Evolutionary conservation across 2,113 vertebrate species (phyloP).

Genomic region (Oxygymnocypris stewartii): DNA sequence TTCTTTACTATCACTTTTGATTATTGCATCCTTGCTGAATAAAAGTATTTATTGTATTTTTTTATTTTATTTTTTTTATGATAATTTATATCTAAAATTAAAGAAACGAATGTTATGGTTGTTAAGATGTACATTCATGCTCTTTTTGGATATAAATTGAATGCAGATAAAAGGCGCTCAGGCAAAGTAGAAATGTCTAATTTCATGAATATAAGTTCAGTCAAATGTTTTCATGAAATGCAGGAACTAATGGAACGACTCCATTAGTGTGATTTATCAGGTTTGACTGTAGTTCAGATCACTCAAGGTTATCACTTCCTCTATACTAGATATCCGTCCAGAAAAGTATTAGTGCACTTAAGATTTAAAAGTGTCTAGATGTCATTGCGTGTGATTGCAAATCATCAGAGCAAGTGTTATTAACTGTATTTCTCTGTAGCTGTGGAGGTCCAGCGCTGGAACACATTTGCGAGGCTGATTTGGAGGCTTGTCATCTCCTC

Average conservation of each 20-base stretch:
- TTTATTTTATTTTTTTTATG: too few species aligned
- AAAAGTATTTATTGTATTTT: neutral
- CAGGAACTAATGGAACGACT: neutral
- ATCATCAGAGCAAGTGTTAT: neutral
- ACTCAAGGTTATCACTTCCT: neutral
- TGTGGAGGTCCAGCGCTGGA: conserved; percentile 77
- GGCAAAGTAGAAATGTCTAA: neutral
- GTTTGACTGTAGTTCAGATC: conserved; percentile 5
- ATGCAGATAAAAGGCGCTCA: neutral
- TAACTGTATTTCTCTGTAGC: conserved; percentile 63
- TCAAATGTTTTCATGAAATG: neutral
- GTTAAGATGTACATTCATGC: neutral
- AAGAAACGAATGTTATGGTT: neutral
- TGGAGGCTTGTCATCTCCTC: conserved; percentile 86
- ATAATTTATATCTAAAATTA: neutral
- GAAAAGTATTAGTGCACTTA: neutral
- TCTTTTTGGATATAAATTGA: neutral
- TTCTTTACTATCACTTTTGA: neutral
- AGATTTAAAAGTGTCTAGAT: neutral
- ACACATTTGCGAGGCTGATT: conserved; percentile 86
- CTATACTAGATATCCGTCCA: too few species aligned
- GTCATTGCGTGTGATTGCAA: neutral
- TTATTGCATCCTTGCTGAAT: neutral
- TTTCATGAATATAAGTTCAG: neutral
- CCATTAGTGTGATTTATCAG: conserved; percentile 11